Base-by-base conservation (phyloP, 1,140 invertebrate genomes). In the Megalopta genalis region DNA sequence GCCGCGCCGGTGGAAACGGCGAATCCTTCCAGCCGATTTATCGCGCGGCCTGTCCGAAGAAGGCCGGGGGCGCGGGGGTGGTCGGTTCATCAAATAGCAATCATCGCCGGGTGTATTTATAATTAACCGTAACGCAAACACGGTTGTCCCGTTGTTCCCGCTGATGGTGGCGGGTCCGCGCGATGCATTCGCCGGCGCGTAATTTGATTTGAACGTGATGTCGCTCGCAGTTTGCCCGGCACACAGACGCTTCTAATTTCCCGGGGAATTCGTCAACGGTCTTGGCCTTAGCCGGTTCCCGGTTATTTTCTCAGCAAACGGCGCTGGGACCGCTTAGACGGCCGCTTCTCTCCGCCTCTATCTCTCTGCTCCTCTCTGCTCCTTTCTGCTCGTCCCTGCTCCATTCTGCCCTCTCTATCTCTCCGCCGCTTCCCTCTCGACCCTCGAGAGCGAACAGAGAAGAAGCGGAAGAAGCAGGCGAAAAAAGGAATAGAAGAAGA, bases 281-380 rank as follows among this genome's bases (percentile, higher is more conserved):
- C n/a, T 46, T 32, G 5, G n/a, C n/a, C 27, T 57, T n/a, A 7
- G 21, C 54, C 54, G n/a, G 7, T 21, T 0, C 39, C 8, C 1
- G 42, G 46, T 70, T 78, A 72, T 81, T 81, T 78, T 71, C 80
- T 66, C 39, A 62, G 67, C 65, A 78, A 81, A 77, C 80, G 32
- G 25, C 42, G 42, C 25, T n/a, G 52, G 37, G 21, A 69, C 46
- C 76, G 52, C 63, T 69, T 72, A 70, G 63, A 14, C 39, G n/a
- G 52, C 37, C 49, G 52, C 46, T 16, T n/a, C n/a, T n/a, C n/a
- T n/a, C n/a, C n/a, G n/a, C n/a, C n/a, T n/a, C n/a, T n/a, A n/a
- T n/a, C 32, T 32, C 32, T 32, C 32, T 4, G 32, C 32, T 32
- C 32, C 32, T 1, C 1, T 32, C 32, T 32, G 32, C 32, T 32